These are phyloP conservation scores for Zingel zingel DNA, from an alignment of 2,113 vertebrate species.

Conservation along the genomic window DNA sequence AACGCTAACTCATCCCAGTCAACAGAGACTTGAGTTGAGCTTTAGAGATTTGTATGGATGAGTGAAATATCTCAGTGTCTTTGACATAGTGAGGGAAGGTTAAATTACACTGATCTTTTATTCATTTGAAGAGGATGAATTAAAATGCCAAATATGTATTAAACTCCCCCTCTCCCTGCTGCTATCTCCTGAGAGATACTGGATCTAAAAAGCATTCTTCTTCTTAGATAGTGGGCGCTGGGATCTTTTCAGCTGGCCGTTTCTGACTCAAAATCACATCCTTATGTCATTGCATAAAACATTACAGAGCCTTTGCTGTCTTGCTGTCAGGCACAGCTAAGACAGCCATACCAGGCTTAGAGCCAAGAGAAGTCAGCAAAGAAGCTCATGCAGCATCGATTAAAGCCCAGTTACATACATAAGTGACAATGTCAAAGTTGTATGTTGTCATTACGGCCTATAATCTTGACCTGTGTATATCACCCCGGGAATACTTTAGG, in stretches of 20 bases:
- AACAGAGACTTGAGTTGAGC: constrained; percentile 8
- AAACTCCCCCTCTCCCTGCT: background rate
- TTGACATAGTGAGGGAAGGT: constrained; percentile 18
- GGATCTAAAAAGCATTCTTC: constrained; percentile 51
- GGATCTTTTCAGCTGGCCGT: constrained; percentile 31
- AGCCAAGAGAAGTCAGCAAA: constrained; percentile 65
- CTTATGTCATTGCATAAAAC: constrained; percentile 67
- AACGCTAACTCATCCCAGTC: constrained; percentile 6
- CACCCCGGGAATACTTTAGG: background rate
- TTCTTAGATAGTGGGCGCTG: constrained; percentile 38
- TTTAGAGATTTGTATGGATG: constrained; percentile 19
- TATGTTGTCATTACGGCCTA: constrained; percentile 37
- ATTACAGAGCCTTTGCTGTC: constrained; percentile 58
- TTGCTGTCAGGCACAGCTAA: constrained; percentile 54
- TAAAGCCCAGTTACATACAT: constrained; percentile 54
- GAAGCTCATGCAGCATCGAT: constrained; percentile 59
- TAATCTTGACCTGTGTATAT: constrained; percentile 21
- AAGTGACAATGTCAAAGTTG: constrained; percentile 64
- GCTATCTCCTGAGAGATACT: constrained; percentile 25
- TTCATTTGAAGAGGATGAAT: constrained; percentile 39
- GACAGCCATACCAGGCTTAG: constrained; percentile 38
- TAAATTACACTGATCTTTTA: constrained; percentile 36
- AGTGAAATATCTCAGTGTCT: constrained; percentile 3
- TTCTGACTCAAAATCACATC: constrained; percentile 62
- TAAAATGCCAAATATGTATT: constrained; percentile 29